Evolutionary conservation across 2,113 vertebrate species (phyloP).

Genomic region (Aythya baeri): DNA sequence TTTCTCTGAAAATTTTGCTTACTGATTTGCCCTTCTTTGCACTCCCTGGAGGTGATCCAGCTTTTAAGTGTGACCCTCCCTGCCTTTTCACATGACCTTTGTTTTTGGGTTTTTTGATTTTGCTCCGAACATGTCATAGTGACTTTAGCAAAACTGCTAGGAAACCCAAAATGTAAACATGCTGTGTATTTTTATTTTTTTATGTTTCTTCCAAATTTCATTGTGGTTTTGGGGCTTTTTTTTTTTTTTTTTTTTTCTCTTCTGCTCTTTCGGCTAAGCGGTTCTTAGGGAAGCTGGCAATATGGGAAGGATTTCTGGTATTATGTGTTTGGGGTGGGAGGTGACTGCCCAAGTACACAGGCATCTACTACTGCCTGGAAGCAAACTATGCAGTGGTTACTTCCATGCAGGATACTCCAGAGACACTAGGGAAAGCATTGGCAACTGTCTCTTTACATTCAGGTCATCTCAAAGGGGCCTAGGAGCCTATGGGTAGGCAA

Average conservation of each 20-base stretch:
- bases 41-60: neutral
- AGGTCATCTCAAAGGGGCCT: neutral
- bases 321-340: neutral
- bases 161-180: neutral
- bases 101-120: neutral
- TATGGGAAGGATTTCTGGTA: neutral
- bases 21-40: neutral
- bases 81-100: neutral
- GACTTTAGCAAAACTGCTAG: neutral
- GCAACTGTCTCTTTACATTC: too few relatives aligned
- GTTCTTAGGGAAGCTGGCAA: neutral
- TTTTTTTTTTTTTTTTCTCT: neutral
- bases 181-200: neutral
- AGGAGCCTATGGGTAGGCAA: neutral
- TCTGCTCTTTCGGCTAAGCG: neutral
- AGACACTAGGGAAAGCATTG: neutral
- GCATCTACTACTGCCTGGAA: neutral
- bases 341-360: neutral
- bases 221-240: neutral
- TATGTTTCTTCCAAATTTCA: neutral
- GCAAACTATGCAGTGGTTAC: neutral
- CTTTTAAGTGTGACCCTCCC: neutral
- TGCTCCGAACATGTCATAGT: neutral
- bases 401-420: neutral
- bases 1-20: neutral